Evolutionary conservation across 2,797 vertebrate genomes (phyloP).

Genomic region (Hafferia zeledoni): DNA sequence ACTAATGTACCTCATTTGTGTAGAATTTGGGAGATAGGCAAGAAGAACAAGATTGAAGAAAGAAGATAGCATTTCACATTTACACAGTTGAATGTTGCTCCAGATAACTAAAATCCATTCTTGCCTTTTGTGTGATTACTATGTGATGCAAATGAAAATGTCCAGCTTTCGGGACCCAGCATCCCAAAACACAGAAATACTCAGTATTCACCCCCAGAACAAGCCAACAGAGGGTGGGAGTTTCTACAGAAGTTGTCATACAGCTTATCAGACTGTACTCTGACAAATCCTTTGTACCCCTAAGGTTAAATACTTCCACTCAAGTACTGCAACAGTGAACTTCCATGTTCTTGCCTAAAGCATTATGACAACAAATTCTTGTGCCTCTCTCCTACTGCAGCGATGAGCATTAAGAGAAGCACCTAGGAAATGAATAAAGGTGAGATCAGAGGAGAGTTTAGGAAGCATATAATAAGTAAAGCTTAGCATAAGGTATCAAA

Average conservation of each 20-base stretch:
- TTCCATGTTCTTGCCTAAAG: not conserved
- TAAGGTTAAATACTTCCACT: not conserved
- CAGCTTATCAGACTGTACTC: not conserved
- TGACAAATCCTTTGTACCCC: not conserved
- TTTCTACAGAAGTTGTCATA: not conserved
- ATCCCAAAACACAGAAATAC: not conserved
- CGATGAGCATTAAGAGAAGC: not conserved
- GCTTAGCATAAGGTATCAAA: not conserved
- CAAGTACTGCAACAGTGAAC: not conserved
- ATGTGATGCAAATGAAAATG: not conserved
- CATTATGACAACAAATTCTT: not conserved
- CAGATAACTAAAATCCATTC: not conserved
- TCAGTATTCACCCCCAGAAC: not conserved
- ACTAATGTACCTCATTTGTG: not conserved
- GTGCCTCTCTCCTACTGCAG: not conserved
- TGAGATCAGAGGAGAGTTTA: not conserved
- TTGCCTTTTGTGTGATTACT: not conserved
- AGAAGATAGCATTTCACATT: not conserved
- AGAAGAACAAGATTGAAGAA: not conserved
- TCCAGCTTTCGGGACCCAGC: not conserved
- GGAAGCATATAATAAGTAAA: not conserved
- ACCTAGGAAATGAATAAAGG: not conserved
- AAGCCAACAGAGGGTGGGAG: not conserved
- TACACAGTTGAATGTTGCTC: not conserved
- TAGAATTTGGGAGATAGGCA: not conserved